phyloP scores from a whole-genome alignment of 2,888 invertebrate species.

The Bembecia ichneumoniformis region DNA sequence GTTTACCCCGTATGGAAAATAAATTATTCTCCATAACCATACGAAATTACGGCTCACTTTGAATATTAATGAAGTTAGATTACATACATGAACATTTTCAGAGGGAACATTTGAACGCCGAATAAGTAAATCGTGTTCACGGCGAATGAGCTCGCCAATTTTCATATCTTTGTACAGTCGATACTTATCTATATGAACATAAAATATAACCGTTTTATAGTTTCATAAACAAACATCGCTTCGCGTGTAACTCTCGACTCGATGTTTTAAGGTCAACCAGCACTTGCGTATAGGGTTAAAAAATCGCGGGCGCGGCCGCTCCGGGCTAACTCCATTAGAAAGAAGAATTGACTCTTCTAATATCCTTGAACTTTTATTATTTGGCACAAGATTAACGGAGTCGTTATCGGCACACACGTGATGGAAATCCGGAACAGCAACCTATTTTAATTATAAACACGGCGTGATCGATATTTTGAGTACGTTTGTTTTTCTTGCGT shows the following conservation, averaged over 20 bases:
- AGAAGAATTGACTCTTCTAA: conserved; percentile 31
- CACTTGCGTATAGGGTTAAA: conserved; percentile 48
- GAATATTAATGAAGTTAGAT: conserved; percentile 23
- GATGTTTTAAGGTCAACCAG: conserved; percentile 58
- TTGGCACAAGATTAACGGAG: conserved; percentile 31
- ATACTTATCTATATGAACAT: conserved; percentile 14
- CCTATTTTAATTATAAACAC: conserved; percentile 40
- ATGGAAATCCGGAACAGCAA: conserved; percentile 12
- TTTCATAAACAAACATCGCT: conserved; percentile 44
- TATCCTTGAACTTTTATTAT: conserved; percentile 22
- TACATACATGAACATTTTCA: conserved; percentile 16
- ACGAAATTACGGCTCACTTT: conserved; percentile 15
- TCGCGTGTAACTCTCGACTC: conserved; percentile 24
- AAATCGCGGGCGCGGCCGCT: conserved; percentile 52
- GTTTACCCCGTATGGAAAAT: conserved; percentile 4
- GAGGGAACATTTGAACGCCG: conserved; percentile 10
- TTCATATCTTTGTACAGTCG: conserved; percentile 5
- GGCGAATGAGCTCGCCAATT: conserved; percentile 12
- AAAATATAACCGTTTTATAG: conserved; percentile 18
- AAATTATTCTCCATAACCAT: conserved; percentile 22
- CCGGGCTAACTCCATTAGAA: conserved; percentile 38
- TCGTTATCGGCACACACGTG: conserved; percentile 28
- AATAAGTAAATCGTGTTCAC: conserved; percentile 19
- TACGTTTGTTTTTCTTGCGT: conserved; percentile 50
- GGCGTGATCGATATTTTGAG: conserved; percentile 46